Base-by-base conservation (phyloP, 1,140 invertebrate species). In the Hydropsyche tenuis region DNA sequence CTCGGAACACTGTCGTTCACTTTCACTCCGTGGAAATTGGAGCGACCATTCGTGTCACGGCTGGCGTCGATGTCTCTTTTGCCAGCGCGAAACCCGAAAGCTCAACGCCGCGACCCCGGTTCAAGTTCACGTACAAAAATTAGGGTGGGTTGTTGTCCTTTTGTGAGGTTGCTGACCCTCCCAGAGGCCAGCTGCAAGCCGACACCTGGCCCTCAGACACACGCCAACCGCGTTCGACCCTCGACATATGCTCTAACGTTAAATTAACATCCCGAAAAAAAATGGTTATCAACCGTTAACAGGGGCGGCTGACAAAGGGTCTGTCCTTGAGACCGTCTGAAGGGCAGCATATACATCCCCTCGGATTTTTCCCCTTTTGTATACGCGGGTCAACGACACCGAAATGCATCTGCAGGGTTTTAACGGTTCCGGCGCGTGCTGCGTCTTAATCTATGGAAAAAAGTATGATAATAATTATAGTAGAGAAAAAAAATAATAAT, bases 11-110 rank as follows among this genome's bases (percentile, higher is more conserved):
- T n/a, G n/a, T n/a, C n/a, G 60, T 20, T 22, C 48, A 75, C 64
- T 75, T 75, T 74, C 56, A 66, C 46, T 45, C 62, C n/a, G 27
- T 46, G 48, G 51, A 72, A 75, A 75, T 71, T 75, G 70, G 74
- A 72, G 69, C 74, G 23, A 27, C 62, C 43, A 65, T 68, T 53
- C 72, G 74, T 65, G 62, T 72, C 64, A 69, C 69, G 64, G n/a
- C 27, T 16, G 11, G 16, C 16, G 0, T 1, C 9, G 12, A 22
- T 65, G 60, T 46, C 16, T 20, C 30, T 37, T 37, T 3, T 37
- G 3, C 9, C n/a, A n/a, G n/a, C n/a, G n/a, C n/a, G n/a, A n/a
- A n/a, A n/a, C n/a, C n/a, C n/a, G n/a, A n/a, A n/a, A n/a, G n/a
- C n/a, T n/a, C n/a, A n/a, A n/a, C n/a, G n/a, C n/a, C n/a, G n/a